Conservation (phyloP, 2,113 vertebrate genomes). For the Grallaria varia region DNA sequence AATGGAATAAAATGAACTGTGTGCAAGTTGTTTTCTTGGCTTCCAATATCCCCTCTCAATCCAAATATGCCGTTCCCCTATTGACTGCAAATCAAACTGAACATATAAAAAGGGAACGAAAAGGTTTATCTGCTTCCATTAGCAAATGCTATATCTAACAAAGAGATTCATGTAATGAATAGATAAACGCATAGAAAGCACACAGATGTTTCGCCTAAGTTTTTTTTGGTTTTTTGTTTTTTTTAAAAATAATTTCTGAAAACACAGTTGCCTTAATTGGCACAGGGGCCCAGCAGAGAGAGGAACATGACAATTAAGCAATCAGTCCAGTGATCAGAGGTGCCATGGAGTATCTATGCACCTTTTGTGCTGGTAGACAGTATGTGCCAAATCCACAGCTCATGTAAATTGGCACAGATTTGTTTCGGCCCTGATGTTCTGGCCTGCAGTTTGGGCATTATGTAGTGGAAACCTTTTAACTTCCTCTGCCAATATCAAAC, state of each 20-base stretch:
- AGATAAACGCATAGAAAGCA: background rate
- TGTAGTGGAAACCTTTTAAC: background rate
- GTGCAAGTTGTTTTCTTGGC: conserved; percentile 53
- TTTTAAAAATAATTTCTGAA: background rate
- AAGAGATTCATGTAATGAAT: conserved; percentile 9
- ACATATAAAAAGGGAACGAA: background rate
- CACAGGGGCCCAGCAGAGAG: background rate
- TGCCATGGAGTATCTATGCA: background rate
- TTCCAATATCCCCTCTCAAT: conserved; percentile 15
- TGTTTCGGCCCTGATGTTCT: background rate
- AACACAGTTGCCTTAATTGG: background rate
- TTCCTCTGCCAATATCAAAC: background rate
- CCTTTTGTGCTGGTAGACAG: background rate
- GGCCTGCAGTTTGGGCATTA: background rate
- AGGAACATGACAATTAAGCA: background rate
- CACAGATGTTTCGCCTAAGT: background rate
- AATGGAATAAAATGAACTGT: conserved; percentile 49
- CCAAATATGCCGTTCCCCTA: conserved; percentile 7
- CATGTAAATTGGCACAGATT: background rate
- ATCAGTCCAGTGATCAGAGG: background rate
- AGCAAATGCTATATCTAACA: background rate
- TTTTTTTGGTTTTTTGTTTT: background rate
- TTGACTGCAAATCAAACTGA: conserved; percentile 41
- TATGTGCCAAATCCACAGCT: background rate
- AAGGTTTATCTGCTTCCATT: conserved; percentile 22